These are phyloP conservation scores for Phalera bucephala DNA, from an alignment of 2,888 invertebrate genomes.

Conservation along the genomic window DNA sequence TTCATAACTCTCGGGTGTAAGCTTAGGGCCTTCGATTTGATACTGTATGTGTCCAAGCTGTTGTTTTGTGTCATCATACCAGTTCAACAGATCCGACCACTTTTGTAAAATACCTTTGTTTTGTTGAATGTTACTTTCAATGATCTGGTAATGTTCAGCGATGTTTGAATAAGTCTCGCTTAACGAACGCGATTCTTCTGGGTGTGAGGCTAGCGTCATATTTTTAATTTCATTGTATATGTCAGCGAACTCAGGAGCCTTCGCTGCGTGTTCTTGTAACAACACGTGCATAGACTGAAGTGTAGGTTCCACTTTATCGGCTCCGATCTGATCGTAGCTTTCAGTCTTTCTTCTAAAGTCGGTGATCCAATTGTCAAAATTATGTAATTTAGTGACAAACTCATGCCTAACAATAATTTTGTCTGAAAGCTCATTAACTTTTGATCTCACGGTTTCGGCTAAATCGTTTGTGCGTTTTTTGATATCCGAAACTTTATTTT, in stretches of 20 bases:
- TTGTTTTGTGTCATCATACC: slow-evolving; percentile 91
- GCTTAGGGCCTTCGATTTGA: slow-evolving; percentile 89
- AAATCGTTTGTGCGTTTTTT: slow-evolving; percentile 89
- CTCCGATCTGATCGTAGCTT: slow-evolving; percentile 90
- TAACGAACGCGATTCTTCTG: slow-evolving; percentile 88
- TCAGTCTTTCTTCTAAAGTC: slow-evolving; percentile 87
- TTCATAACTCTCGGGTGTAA: slow-evolving; percentile 87
- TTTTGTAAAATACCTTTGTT: slow-evolving; percentile 90
- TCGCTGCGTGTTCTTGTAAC: slow-evolving; percentile 92
- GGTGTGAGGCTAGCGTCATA: slow-evolving; percentile 86
- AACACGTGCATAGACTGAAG: slow-evolving; percentile 91
- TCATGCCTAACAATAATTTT: slow-evolving; percentile 92
- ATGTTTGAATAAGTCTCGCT: slow-evolving; percentile 90
- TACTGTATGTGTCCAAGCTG: slow-evolving; percentile 91
- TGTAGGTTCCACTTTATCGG: slow-evolving; percentile 91
- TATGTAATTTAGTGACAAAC: slow-evolving; percentile 89
- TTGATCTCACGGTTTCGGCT: slow-evolving; percentile 88
- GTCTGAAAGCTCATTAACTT: slow-evolving; percentile 92
- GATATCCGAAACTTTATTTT: slow-evolving; percentile 88
- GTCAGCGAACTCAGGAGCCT: slow-evolving; percentile 88
- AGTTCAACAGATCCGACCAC: slow-evolving; percentile 92
- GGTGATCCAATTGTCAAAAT: slow-evolving; percentile 92
- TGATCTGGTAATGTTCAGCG: slow-evolving; percentile 89
- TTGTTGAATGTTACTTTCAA: slow-evolving; percentile 88
- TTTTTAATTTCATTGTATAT: slow-evolving; percentile 93